Base-by-base conservation (phyloP, 2,113 vertebrate genomes). In the Hipposideros armiger region DNA sequence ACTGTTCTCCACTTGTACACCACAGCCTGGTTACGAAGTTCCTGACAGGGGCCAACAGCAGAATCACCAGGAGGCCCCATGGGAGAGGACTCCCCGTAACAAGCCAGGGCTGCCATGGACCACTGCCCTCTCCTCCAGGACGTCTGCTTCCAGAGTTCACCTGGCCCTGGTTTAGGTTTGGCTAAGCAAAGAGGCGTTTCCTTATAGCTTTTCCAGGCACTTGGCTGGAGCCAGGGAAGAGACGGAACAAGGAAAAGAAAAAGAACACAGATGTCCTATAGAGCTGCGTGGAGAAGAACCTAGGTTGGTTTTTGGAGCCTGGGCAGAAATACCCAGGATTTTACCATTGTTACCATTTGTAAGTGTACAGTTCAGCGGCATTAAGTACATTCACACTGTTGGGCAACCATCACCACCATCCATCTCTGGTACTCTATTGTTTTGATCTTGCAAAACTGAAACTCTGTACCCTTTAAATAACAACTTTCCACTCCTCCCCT, bases 361-460 rank as follows among this genome's bases (percentile, higher is more conserved):
- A 87, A 80, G 28, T 30, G 1, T 52, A 40, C 0, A n/a, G 78
- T 73, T 60, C 84, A 83, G 26, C 2, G 36, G 52, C 36, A 52
- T 42, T 45, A 56, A 64, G 87, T 40, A 58, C 22, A 72, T 32
- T 87, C 32, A 73, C 32, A 28, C 0, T 47, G 62, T 32, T 82
- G 56, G 83, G 45, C 22, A 72, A 72, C 28, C 60, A 54, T 64
- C 32, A 82, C 24, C 62, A 60, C 60, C 42, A 76, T 30, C 89
- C 40, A 24, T 5, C 69, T 90, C 56, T n/a, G n/a, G n/a, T n/a
- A n/a, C n/a, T n/a, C n/a, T n/a, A n/a, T n/a, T n/a, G n/a, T 36
- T 42, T 56, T 84, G 17, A 74, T 58, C 32, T 54, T 62, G 85
- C 45, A 60, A 90, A 95, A 90, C 70, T 62, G 67, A 85, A 90